Conservation (phyloP, 2,113 vertebrate species). For the Turnix velox region DNA sequence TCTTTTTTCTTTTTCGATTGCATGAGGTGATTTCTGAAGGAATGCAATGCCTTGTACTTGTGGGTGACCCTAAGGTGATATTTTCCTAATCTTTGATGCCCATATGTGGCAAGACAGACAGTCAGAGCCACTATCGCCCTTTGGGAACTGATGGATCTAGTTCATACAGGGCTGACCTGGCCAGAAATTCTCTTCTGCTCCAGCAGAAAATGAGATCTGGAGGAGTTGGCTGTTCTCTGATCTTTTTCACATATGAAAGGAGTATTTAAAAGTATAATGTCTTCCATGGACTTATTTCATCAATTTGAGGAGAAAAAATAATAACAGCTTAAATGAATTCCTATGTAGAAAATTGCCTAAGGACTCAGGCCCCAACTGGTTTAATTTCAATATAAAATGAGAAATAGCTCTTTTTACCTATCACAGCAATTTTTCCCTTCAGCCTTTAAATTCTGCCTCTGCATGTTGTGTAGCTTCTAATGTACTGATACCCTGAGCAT, state of each 20-base stretch:
- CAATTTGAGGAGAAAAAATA: conserved; percentile 32
- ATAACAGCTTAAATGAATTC: conserved; percentile 39
- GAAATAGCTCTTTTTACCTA: conserved; percentile 29
- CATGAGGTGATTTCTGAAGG: neutral
- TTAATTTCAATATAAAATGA: conserved; percentile 49
- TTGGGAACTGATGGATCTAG: neutral
- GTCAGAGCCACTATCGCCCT: no score
- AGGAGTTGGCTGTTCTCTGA: neutral
- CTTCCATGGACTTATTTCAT: neutral
- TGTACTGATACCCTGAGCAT: neutral
- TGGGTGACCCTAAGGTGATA: neutral
- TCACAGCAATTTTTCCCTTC: conserved; percentile 24
- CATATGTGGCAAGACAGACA: neutral
- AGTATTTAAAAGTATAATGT: conserved; percentile 52
- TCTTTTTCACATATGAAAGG: conserved; percentile 4
- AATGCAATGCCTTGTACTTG: neutral
- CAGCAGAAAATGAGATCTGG: neutral
- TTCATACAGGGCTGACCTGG: neutral
- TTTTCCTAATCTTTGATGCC: neutral
- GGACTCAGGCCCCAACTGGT: conserved; percentile 13
- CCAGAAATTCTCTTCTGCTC: neutral
- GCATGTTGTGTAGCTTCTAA: conserved; percentile 3
- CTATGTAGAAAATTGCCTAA: conserved; percentile 26
- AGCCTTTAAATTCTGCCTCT: conserved; percentile 16
- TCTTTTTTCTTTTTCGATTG: neutral